A percentile compares a stretch with the other conserved stretches of the same genome.
Evolutionary conservation across 2,797 vertebrate species (phyloP).

Genomic region (Rhinella marina): DNA sequence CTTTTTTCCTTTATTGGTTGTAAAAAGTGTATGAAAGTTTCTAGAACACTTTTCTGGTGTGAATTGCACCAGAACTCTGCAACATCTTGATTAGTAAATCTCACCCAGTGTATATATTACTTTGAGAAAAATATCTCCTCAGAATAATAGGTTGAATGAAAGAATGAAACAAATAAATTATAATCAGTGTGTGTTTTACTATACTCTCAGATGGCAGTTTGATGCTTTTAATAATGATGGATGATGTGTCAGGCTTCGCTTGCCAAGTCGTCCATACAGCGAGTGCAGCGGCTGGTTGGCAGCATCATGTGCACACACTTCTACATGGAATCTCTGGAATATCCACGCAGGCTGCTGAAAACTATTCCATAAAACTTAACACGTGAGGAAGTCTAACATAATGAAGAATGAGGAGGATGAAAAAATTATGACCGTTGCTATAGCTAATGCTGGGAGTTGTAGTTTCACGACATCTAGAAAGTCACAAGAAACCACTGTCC

Average conservation of each 20-base stretch:
- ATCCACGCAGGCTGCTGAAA: background rate
- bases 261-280: slow-evolving; percentile 18
- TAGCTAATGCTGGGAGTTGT: background rate
- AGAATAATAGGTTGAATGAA: background rate
- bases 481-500: background rate
- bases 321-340: slow-evolving; percentile 21
- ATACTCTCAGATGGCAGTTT: background rate
- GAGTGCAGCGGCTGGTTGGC: background rate
- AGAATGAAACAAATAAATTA: background rate
- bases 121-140: no score
- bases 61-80: no score
- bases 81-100: no score
- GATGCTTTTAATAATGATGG: background rate
- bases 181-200: background rate
- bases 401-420: background rate
- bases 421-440: background rate
- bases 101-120: no score
- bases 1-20: no score
- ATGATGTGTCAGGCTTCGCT: slow-evolving; percentile 18
- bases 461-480: no score
- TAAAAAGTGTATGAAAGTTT: no score
- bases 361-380: slow-evolving; percentile 10
- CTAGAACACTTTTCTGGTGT: no score
- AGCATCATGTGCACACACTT: background rate
- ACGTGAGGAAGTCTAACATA: background rate